Evolutionary conservation across 2,113 vertebrate genomes (phyloP), one percentile per base, ranked within the genome.

Genomic region (Amphiprion percula): DNA sequence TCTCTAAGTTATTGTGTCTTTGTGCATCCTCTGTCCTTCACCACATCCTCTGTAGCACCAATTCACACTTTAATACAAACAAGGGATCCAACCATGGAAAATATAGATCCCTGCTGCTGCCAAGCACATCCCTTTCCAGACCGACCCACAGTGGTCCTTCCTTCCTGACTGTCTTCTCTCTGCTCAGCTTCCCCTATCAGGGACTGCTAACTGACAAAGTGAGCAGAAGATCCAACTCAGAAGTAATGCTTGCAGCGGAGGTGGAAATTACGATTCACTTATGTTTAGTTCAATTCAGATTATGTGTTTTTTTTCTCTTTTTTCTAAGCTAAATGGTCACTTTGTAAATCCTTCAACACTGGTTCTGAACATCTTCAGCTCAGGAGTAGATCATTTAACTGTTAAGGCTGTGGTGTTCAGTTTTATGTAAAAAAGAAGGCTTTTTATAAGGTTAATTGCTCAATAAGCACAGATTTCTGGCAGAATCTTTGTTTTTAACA

Each of bases 31-130:
- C 26, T 77, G 68, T 75, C 63, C 68, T 81, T 67, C 78, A 79
- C 44, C 41, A 68, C 70, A 88, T 90, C 84, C 88, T 91, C 26
- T 76, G 65, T 47, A 53, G 58, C 23, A 23, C 30, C 58, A 74
- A 46, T 52, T 85, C 54, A 85, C 58, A 73, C 81, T 80, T 79
- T 64, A 79, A 80, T 62, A 81, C 56, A 84, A 85, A 71, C 39
- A 84, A 39, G 55, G 70, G 73, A 84, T 78, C 30, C 59, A 80
- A 62, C 53, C 24, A 68, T 80, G 89, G 84, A 86, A 90, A 91
- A 69, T 77, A 53, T 21, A 63, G 10, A 68, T 78, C 64, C 41
- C 50, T 65, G 60, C 69, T 73, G 68, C 39, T 84, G 39, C 71
- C 79, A 85, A 70, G 54, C 53, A 21, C 49, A 56, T 83, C 41